Conservation (phyloP, 2,797 vertebrate species). For the Tangara arthus region DNA sequence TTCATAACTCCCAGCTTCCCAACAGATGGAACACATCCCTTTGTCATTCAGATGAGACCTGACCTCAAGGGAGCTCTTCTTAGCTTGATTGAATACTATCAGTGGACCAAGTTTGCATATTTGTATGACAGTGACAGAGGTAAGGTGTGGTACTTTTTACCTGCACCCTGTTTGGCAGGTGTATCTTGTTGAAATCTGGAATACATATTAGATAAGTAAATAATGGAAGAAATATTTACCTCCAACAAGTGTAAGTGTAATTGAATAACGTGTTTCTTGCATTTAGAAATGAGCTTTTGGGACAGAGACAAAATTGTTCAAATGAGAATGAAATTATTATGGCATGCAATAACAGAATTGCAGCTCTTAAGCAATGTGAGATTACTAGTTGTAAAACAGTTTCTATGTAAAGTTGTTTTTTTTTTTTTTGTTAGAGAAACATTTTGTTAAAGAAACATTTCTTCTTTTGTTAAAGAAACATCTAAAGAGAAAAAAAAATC, state of each 20-base stretch:
- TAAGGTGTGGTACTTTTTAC: slow-evolving; percentile 65
- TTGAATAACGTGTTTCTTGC: neutral
- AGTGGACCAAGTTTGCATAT: slow-evolving; percentile 99
- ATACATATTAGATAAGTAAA: neutral
- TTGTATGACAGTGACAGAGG: slow-evolving; percentile 98
- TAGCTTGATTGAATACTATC: slow-evolving; percentile 98
- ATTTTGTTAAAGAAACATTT: neutral
- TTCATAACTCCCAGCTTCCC: slow-evolving; percentile 99
- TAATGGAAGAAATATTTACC: neutral
- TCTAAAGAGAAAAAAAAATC: neutral
- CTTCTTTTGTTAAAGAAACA: neutral
- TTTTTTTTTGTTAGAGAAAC: neutral
- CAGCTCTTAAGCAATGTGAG: neutral
- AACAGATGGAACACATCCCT: slow-evolving; percentile 93
- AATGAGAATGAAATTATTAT: neutral
- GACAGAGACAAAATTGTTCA: neutral
- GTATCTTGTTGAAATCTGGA: neutral
- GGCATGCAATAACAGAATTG: neutral
- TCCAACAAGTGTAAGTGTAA: neutral
- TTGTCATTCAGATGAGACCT: slow-evolving; percentile 98
- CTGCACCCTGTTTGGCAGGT: neutral
- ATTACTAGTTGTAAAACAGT: neutral
- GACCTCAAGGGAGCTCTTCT: slow-evolving; percentile 98
- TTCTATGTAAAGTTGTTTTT: neutral
- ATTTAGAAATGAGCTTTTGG: neutral